Conservation (phyloP, 2,888 invertebrate species). For the Craniophora ligustri region DNA sequence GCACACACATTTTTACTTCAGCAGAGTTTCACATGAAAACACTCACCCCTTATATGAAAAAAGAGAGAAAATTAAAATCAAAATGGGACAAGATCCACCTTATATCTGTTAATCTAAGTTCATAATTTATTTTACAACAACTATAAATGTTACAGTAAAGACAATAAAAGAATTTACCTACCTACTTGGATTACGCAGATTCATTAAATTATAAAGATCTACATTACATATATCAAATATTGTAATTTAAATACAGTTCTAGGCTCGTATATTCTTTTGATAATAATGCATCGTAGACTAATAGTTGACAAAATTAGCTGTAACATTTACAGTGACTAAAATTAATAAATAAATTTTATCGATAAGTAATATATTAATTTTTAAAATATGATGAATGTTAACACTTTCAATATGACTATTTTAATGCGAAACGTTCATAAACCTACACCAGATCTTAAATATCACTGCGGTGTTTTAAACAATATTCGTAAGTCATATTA, state of each 20-base stretch:
- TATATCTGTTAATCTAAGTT: slow-evolving; percentile 44
- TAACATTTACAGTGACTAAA: slow-evolving; percentile 49
- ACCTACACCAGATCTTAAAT: slow-evolving; percentile 71
- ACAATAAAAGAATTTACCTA: slow-evolving; percentile 20
- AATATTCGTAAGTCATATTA: slow-evolving; percentile 56
- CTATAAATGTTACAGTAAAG: slow-evolving; percentile 53
- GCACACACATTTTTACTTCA: slow-evolving; percentile 54
- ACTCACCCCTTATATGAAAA: slow-evolving; percentile 40
- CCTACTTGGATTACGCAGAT: slow-evolving; percentile 28
- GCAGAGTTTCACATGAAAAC: slow-evolving; percentile 50
- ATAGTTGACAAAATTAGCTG: slow-evolving; percentile 26
- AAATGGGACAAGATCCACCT: slow-evolving; percentile 44
- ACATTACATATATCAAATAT: no score
- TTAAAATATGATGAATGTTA: slow-evolving; percentile 46
- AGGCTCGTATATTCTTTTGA: not conserved
- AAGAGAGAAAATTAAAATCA: slow-evolving; percentile 26
- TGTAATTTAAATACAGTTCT: no score
- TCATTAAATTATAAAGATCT: slow-evolving; percentile 25
- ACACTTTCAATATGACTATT: slow-evolving; percentile 44
- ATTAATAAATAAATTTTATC: slow-evolving; percentile 40
- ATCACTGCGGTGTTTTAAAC: slow-evolving; percentile 74
- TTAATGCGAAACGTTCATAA: slow-evolving; percentile 52
- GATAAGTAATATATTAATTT: slow-evolving; percentile 37
- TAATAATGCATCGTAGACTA: slow-evolving; percentile 11
- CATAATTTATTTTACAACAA: slow-evolving; percentile 25